Evolutionary conservation across 2,797 vertebrate genomes (phyloP).

Genomic region (Melanotaenia maccullochi): DNA sequence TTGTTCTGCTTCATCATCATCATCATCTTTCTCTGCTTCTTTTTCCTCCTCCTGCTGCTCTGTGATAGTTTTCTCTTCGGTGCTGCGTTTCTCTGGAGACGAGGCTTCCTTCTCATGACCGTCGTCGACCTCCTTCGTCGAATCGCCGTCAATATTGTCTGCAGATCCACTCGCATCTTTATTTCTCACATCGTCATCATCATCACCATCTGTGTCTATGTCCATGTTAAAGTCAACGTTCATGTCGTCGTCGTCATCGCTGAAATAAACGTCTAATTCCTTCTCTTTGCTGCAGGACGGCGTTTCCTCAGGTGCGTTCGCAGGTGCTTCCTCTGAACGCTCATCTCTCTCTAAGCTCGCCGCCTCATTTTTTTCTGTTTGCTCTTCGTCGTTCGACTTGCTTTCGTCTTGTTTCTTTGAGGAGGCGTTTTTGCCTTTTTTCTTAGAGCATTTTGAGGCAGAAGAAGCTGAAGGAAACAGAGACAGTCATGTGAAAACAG

Average conservation of each 20-base stretch:
- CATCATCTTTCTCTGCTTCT: neutral
- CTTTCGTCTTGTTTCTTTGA: neutral
- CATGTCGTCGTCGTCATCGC: slow-evolving; percentile 47
- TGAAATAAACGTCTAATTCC: slow-evolving; percentile 5
- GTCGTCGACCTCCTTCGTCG: neutral
- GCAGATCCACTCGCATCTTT: neutral
- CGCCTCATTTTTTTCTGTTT: too few species aligned
- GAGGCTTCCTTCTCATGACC: neutral
- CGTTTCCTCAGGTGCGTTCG: neutral
- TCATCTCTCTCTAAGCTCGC: slow-evolving; percentile 66
- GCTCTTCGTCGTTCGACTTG: neutral
- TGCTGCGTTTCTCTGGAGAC: too few species aligned
- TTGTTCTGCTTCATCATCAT: slow-evolving; percentile 2
- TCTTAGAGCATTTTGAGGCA: neutral
- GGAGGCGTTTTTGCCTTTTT: neutral
- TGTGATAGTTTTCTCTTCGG: neutral
- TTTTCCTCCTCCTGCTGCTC: slow-evolving; percentile 1
- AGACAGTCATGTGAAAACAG: neutral
- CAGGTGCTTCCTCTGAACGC: neutral
- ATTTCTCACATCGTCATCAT: slow-evolving; percentile 23
- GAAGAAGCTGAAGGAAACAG: slow-evolving; percentile 7
- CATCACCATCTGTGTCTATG: slow-evolving; percentile 26
- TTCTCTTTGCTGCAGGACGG: neutral
- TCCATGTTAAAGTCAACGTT: slow-evolving; percentile 54
- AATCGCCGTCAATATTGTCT: neutral